Percentiles rank a stretch among this genome's conserved stretches.
Evolutionary conservation across 1,140 invertebrate genomes (phyloP).

Genomic region (Spodoptera litura): DNA sequence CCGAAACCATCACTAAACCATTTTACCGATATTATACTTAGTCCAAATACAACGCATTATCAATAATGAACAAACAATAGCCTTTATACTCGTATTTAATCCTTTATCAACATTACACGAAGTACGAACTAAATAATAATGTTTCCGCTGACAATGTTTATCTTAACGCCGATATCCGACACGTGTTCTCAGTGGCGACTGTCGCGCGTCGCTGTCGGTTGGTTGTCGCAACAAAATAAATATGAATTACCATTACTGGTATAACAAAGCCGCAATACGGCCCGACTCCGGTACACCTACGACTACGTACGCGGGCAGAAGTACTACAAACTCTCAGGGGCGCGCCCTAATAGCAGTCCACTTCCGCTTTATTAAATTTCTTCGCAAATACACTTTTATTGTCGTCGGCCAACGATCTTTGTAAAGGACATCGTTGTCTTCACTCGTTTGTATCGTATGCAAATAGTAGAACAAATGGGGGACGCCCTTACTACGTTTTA

Average conservation of each 20-base stretch:
- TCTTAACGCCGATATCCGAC: constrained; percentile 19
- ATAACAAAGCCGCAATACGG: constrained; percentile 38
- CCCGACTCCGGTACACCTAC: constrained; percentile 24
- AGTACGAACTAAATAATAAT: constrained; percentile 20
- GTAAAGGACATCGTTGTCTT: constrained; percentile 75
- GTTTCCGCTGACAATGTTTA: constrained; percentile 37
- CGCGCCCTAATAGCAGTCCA: constrained; percentile 75
- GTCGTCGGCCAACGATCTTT: constrained; percentile 75
- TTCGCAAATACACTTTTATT: constrained; percentile 85
- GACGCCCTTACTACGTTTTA: constrained; percentile 68
- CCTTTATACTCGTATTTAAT: constrained; percentile 36
- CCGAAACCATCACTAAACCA: neutral
- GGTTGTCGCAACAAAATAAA: constrained; percentile 30
- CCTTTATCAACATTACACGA: constrained; percentile 25
- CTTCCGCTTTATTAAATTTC: constrained; percentile 86
- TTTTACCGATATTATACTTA: neutral
- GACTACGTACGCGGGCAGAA: neutral
- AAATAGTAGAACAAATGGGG: constrained; percentile 78
- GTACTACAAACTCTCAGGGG: constrained; percentile 51
- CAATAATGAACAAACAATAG: neutral
- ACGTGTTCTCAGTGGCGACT: neutral
- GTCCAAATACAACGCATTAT: neutral
- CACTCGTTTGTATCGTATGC: constrained; percentile 78
- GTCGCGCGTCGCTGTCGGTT: neutral
- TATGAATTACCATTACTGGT: constrained; percentile 38